Base-by-base conservation (phyloP, 2,888 invertebrate genomes). In the Hydriomena furcata region DNA sequence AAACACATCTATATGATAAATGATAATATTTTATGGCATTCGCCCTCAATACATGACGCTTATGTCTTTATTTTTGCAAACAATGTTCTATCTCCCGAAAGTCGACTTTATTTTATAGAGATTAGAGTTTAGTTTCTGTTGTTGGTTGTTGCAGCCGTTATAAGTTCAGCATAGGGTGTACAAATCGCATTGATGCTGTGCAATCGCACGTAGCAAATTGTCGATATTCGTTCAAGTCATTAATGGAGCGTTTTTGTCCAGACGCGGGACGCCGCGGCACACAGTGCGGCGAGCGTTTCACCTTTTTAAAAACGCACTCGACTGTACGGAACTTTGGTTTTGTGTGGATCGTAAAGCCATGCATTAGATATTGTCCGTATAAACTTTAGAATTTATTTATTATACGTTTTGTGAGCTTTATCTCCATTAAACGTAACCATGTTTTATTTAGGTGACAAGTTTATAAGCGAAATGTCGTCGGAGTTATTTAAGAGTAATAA, bases 201-300 rank as follows among this genome's bases (percentile, higher is more conserved):
- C 84, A 89, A 89, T 90, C 87, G 89, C 58, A 85, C 81, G 87
- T 77, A 86, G 79, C 85, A 84, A 89, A 89, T 89, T 85, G 86
- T 84, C 86, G 85, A 87, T 88, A 78, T 79, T 76, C 71, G 79
- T 63, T 70, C 56, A 58, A 78, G 76, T 85, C 83, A 82, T 86
- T 86, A 84, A 79, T 76, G 74, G 73, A 55, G 59, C 64, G 76
- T 77, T 84, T 82, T 79, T 80, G 78, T 74, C 69, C 66, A 49
- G 31, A 44, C 52, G 57, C 58, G 58, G 66, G 57, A 55, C 58
- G 46, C 45, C 46, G 62, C 42, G 66, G 65, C 70, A 13, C 72
- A 66, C 70, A 68, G 76, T 76, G 75, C 73, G 66, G 70, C 63
- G 60, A 58, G 66, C 61, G 65, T 64, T 66, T 63, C 62, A 58